These are phyloP conservation scores for Drosophila pseudotalamancana DNA, from an alignment of 2,888 invertebrate genomes.

Conservation along the genomic window DNA sequence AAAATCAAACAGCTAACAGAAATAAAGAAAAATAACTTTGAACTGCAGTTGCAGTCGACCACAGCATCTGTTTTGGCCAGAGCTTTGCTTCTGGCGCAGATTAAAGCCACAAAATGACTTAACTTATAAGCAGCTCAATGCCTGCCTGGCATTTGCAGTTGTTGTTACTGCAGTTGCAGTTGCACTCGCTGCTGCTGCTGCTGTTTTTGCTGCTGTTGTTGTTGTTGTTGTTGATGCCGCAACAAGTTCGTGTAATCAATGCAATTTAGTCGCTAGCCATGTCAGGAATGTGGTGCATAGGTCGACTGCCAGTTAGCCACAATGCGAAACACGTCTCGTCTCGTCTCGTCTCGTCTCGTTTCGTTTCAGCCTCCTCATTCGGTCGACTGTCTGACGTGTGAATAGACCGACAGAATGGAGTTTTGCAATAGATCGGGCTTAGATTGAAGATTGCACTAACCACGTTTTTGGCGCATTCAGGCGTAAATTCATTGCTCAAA, in stretches of 20 bases:
- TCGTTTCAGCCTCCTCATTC: slow-evolving; percentile 1
- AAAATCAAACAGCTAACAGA: slow-evolving; percentile 62
- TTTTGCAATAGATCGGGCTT: slow-evolving; percentile 56
- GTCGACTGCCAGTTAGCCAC: slow-evolving; percentile 43
- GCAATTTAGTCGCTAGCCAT: slow-evolving; percentile 68
- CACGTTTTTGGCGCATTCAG: slow-evolving; percentile 53
- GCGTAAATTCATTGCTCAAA: slow-evolving; percentile 64
- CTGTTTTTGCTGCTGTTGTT: slow-evolving; percentile 10
- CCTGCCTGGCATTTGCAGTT: slow-evolving; percentile 60
- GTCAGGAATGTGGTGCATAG: slow-evolving; percentile 72
- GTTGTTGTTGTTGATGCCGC: slow-evolving; percentile 56
- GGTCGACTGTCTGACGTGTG: slow-evolving; percentile 33
- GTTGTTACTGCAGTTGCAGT: slow-evolving; percentile 22
- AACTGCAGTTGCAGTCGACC: slow-evolving; percentile 37
- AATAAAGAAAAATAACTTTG: slow-evolving; percentile 49
- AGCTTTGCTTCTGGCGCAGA: slow-evolving; percentile 45
- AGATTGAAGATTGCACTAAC: slow-evolving; percentile 69
- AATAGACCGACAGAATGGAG: slow-evolving; percentile 41
- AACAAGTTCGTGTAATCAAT: slow-evolving; percentile 69
- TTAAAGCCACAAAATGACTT: slow-evolving; percentile 69
- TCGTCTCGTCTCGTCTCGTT: slow-evolving; percentile 19
- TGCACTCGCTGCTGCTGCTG: too few species aligned
- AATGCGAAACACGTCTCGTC: slow-evolving; percentile 51
- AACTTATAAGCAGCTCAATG: slow-evolving; percentile 65
- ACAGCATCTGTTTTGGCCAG: slow-evolving; percentile 21